phyloP scores from a whole-genome alignment of 2,113 vertebrate species.

The Anolis carolinensis region DNA sequence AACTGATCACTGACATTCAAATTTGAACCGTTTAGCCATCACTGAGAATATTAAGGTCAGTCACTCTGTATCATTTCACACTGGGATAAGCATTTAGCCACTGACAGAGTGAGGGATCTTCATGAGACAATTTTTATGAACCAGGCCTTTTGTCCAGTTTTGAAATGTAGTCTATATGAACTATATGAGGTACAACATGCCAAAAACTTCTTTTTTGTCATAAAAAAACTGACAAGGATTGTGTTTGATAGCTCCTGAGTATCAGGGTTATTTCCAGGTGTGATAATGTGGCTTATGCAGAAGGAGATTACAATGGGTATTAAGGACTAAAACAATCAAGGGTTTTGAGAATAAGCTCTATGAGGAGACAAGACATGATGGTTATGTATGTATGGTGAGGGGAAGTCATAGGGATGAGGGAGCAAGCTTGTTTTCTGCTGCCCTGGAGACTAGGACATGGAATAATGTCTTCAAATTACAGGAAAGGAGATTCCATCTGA shows the following conservation, averaged over 20 bases:
- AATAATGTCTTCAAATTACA: too few relatives aligned
- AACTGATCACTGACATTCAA: neutral
- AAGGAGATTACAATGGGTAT: neutral
- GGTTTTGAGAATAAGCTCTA: too few relatives aligned
- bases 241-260: too few relatives aligned
- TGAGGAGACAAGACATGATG: too few relatives aligned
- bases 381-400: too few relatives aligned
- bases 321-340: too few relatives aligned
- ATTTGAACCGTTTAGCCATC: neutral
- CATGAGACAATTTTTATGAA: neutral
- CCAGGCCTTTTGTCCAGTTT: neutral
- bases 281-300: neutral
- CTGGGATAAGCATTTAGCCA: neutral
- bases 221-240: neutral
- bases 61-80: neutral
- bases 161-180: neutral
- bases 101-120: neutral
- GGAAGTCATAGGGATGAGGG: too few relatives aligned
- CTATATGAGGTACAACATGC: neutral
- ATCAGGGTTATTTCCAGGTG: neutral
- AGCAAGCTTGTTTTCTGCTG: too few relatives aligned
- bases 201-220: neutral
- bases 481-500: too few relatives aligned
- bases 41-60: constrained; percentile 9
- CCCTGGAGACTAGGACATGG: too few relatives aligned